Evolutionary conservation across 2,113 vertebrate species (phyloP).

Genomic region (Esox niger): DNA sequence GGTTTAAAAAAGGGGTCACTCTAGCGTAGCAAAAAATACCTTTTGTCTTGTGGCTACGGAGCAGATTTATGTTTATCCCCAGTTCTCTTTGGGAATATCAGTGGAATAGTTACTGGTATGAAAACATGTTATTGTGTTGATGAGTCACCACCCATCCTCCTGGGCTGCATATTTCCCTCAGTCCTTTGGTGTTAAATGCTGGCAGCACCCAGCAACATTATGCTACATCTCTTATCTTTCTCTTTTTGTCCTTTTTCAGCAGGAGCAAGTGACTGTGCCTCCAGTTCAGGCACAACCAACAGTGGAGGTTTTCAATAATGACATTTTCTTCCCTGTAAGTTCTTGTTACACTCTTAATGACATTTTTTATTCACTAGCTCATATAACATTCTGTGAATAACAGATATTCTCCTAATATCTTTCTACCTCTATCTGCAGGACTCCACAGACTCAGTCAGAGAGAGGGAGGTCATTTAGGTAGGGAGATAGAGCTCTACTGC

Average conservation of each 20-base stretch:
- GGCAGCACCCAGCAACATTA: too few species aligned
- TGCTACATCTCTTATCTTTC: neutral
- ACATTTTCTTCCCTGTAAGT: neutral
- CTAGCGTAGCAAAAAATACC: too few species aligned
- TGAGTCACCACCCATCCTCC: too few species aligned
- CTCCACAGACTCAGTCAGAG: slow-evolving; percentile 11
- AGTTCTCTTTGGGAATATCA: too few species aligned
- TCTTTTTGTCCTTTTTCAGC: slow-evolving; percentile 21
- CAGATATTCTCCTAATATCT: neutral
- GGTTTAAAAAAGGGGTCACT: too few species aligned
- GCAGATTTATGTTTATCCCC: too few species aligned
- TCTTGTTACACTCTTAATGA: too few species aligned
- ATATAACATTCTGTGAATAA: neutral
- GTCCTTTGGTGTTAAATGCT: too few species aligned
- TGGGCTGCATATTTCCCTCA: too few species aligned
- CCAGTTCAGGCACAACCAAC: neutral
- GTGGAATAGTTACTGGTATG: too few species aligned
- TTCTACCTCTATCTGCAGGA: slow-evolving; percentile 38
- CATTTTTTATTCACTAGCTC: neutral
- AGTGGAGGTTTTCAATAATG: neutral
- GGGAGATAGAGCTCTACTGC: slow-evolving; percentile 19
- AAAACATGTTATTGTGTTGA: too few species aligned
- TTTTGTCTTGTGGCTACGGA: too few species aligned
- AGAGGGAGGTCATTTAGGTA: slow-evolving; percentile 15
- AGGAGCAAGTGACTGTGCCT: slow-evolving; percentile 18